These are phyloP conservation scores for Smithornis capensis DNA, from an alignment of 2,113 vertebrate species.

Conservation along the genomic window DNA sequence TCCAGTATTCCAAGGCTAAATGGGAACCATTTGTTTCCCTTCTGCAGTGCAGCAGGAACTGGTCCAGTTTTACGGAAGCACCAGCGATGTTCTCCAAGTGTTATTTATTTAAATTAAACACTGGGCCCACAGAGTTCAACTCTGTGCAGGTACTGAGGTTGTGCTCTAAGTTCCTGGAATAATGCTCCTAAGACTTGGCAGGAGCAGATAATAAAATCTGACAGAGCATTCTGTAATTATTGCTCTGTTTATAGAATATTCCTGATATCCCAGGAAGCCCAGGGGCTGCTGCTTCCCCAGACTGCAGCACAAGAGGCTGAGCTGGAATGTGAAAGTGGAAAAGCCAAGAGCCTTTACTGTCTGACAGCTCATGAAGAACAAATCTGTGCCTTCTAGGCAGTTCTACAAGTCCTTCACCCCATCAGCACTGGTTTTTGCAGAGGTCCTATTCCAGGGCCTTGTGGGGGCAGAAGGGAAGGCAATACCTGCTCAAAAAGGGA, in stretches of 20 bases:
- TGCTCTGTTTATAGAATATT: background rate
- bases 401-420: too few species aligned
- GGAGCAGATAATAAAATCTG: conserved; percentile 32
- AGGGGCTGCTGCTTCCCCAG: background rate
- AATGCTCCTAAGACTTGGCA: background rate
- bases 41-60: conserved; percentile 61
- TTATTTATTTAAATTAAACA: conserved; percentile 62
- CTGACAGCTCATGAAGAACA: background rate
- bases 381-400: background rate
- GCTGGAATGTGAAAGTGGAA: background rate
- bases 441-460: background rate
- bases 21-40: conserved; percentile 62
- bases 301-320: background rate
- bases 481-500: background rate
- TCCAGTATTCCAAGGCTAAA: conserved; percentile 21
- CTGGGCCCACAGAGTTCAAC: conserved; percentile 48
- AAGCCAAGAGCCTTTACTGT: background rate
- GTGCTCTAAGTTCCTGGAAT: conserved; percentile 22
- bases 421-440: rapidly evolving
- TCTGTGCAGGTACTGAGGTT: background rate
- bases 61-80: background rate
- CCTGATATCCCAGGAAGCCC: background rate
- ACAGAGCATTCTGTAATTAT: conserved; percentile 41
- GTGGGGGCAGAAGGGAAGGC: background rate
- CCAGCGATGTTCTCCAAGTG: conserved; percentile 32